Evolutionary conservation across 23 tunicate genomes (phyloP).

Genomic region (Phallusia fumigata): DNA sequence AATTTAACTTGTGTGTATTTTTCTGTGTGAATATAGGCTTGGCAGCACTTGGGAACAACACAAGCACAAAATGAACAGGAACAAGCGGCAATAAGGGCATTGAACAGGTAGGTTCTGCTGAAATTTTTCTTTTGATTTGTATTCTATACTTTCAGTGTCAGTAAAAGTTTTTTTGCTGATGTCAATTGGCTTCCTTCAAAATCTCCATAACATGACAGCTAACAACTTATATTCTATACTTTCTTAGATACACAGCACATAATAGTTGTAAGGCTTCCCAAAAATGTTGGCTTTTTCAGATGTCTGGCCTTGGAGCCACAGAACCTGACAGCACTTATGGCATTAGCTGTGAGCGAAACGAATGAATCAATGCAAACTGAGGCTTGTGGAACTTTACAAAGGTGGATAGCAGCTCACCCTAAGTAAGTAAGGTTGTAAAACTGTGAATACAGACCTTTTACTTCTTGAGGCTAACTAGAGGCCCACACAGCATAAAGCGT

Average conservation of each 20-base stretch:
- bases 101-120: constrained; percentile 40
- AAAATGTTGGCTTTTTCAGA: constrained; percentile 27
- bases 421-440: constrained; percentile 3
- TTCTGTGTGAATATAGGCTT: constrained; percentile 44
- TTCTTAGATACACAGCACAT: too few species aligned
- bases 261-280: too few species aligned
- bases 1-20: too few species aligned
- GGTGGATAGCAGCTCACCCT: constrained; percentile 74
- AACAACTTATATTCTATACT: too few species aligned
- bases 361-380: constrained; percentile 81
- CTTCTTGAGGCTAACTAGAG: too few species aligned
- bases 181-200: too few species aligned
- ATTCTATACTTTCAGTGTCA: too few species aligned
- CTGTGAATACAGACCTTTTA: neutral
- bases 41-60: constrained; percentile 80
- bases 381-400: constrained; percentile 50
- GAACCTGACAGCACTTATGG: constrained; percentile 56
- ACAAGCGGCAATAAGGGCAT: constrained; percentile 72
- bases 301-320: constrained; percentile 58
- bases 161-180: too few species aligned
- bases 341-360: constrained; percentile 84
- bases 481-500: too few species aligned
- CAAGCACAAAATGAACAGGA: constrained; percentile 96
- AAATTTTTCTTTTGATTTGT: too few species aligned
- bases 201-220: too few species aligned